Evolutionary conservation across 2,113 vertebrate species (phyloP).

Genomic region (Myanophis thanlyinensis): DNA sequence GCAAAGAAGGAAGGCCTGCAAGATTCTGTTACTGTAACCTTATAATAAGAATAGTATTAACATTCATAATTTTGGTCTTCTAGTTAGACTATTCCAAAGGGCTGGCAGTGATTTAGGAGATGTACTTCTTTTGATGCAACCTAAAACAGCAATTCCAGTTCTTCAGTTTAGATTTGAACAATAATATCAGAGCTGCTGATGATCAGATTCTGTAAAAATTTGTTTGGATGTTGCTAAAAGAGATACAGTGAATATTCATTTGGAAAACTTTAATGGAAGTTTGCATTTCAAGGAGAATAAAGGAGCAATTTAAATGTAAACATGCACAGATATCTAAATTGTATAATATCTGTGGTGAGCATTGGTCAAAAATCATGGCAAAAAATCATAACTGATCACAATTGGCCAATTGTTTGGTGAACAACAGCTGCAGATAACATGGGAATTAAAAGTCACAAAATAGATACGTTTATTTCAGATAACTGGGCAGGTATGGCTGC

Average conservation of each 20-base stretch:
- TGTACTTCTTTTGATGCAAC: not conserved
- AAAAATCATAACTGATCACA: not conserved
- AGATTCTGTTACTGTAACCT: not conserved
- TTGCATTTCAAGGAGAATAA: not conserved
- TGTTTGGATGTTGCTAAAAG: not conserved
- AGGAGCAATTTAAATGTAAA: not conserved
- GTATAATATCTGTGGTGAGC: not conserved
- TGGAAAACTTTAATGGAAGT: not conserved
- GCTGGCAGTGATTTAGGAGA: not conserved
- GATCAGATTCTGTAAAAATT: not conserved
- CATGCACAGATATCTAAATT: not conserved
- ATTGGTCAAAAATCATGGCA: not conserved
- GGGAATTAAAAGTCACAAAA: not conserved
- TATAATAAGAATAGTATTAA: not conserved
- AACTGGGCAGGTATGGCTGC: not conserved
- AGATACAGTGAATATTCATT: not conserved
- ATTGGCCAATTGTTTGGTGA: not conserved
- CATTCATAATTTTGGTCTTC: not conserved
- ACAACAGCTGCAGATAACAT: not conserved
- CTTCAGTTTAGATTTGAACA: not conserved
- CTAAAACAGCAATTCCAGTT: not conserved
- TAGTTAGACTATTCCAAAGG: not conserved
- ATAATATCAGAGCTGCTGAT: not conserved
- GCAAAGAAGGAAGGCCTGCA: not conserved
- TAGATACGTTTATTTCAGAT: not conserved